These are phyloP conservation scores for Eubasilissa splendida DNA, from an alignment of 2,888 invertebrate species.

Conservation along the genomic window DNA sequence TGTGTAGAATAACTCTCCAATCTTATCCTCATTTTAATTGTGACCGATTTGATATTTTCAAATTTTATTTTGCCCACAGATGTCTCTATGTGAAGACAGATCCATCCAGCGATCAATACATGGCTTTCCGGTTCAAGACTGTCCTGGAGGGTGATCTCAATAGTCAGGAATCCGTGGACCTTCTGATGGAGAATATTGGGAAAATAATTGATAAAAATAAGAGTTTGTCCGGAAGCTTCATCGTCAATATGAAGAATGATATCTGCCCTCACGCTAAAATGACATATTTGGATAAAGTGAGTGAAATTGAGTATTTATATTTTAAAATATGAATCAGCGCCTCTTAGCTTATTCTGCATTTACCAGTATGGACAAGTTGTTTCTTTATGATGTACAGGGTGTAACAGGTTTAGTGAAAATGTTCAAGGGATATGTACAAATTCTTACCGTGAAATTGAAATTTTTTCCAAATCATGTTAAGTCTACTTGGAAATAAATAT, in stretches of 20 bases:
- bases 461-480: no score
- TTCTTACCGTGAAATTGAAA: no score
- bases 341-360: no score
- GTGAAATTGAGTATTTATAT: constrained; percentile 32
- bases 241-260: constrained; percentile 65
- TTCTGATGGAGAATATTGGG: constrained; percentile 65
- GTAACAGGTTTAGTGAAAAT: no score
- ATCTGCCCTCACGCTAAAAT: constrained; percentile 71
- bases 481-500: no score
- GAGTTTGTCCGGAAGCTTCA: constrained; percentile 59
- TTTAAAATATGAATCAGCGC: no score
- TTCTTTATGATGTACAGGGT: no score
- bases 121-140: constrained; percentile 72
- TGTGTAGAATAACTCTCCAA: neutral
- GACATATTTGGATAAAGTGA: constrained; percentile 73
- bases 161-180: constrained; percentile 61
- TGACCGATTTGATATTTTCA: neutral
- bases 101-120: constrained; percentile 62
- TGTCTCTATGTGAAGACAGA: constrained; percentile 72
- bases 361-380: no score
- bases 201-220: constrained; percentile 62
- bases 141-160: constrained; percentile 67
- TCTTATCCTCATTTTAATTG: neutral
- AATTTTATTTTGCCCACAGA: constrained; percentile 61
- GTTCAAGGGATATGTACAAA: no score